phyloP scores from a whole-genome alignment of 2,113 vertebrate genomes.

The Chaetodon auriga region DNA sequence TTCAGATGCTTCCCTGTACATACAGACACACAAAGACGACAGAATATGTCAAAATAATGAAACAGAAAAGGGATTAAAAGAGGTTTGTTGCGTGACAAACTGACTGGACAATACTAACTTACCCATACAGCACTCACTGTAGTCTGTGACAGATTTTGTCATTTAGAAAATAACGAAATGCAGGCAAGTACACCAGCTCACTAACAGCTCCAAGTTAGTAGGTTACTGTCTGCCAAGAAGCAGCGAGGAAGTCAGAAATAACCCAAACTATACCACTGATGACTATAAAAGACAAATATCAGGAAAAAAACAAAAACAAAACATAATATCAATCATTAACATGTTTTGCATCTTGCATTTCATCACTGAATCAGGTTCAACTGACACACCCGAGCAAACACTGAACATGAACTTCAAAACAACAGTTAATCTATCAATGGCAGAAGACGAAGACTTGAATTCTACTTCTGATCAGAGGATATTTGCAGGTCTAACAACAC shows the following conservation, averaged over 20 bases:
- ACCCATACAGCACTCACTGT: slow-evolving; percentile 59
- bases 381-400: slow-evolving; percentile 26
- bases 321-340: slow-evolving; percentile 22
- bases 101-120: slow-evolving; percentile 46
- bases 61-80: slow-evolving; percentile 34
- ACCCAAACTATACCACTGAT: slow-evolving; percentile 53
- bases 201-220: slow-evolving; percentile 56
- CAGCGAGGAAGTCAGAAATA: slow-evolving; percentile 61
- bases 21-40: slow-evolving; percentile 56
- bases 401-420: slow-evolving; percentile 58
- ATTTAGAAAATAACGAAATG: slow-evolving; percentile 48
- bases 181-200: slow-evolving; percentile 48
- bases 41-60: slow-evolving; percentile 39
- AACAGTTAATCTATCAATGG: slow-evolving; percentile 57
- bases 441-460: slow-evolving; percentile 57
- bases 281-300: slow-evolving; percentile 37
- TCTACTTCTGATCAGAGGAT: slow-evolving; percentile 55
- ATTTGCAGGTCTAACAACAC: slow-evolving; percentile 70
- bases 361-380: slow-evolving; percentile 57
- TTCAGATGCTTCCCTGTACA: slow-evolving; percentile 55
- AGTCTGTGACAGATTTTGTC: slow-evolving; percentile 38
- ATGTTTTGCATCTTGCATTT: slow-evolving; percentile 43
- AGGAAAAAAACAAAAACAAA: slow-evolving; percentile 23
- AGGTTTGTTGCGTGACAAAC: slow-evolving; percentile 54
- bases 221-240: slow-evolving; percentile 58